A percentile compares a stretch with the other conserved stretches of the same genome.
Evolutionary conservation across 23 tunicate genomes (phyloP).

Genomic region (Halocynthia roretzi): DNA sequence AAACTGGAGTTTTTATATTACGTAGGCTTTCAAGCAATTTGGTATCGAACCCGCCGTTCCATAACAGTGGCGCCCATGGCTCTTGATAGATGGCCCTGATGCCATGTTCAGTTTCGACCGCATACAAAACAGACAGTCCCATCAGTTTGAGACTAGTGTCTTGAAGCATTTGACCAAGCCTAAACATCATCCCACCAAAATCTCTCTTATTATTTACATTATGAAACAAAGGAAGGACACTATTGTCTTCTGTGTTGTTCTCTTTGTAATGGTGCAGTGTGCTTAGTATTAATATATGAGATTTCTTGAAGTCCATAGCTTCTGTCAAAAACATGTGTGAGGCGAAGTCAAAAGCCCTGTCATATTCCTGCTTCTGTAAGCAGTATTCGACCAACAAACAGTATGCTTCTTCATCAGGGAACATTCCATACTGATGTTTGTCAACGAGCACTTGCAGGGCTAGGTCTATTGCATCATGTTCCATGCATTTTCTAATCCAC

Average conservation of each 20-base stretch:
- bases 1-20: neutral
- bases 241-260: neutral
- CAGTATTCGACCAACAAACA: neutral
- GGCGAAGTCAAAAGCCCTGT: conserved; percentile 5
- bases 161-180: conserved; percentile 4
- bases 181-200: neutral
- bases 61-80: conserved; percentile 16
- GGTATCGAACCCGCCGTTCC: conserved; percentile 4
- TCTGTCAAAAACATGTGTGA: conserved; percentile 1
- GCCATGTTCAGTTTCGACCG: conserved; percentile 13
- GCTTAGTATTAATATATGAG: conserved; percentile 1
- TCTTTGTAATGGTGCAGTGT: neutral
- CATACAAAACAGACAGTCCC: conserved; percentile 1
- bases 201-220: conserved; percentile 1
- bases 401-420: conserved; percentile 6
- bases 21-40: neutral
- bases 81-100: conserved; percentile 12
- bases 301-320: neutral
- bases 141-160: neutral
- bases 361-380: neutral
- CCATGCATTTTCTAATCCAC: conserved; percentile 19
- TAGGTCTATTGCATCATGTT: conserved; percentile 9
- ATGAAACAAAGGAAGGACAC: conserved; percentile 3
- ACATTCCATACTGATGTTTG: conserved; percentile 8
- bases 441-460: conserved; percentile 15